Conservation (phyloP, 64 coral and sea anemone species). For the Montipora efflorescens region DNA sequence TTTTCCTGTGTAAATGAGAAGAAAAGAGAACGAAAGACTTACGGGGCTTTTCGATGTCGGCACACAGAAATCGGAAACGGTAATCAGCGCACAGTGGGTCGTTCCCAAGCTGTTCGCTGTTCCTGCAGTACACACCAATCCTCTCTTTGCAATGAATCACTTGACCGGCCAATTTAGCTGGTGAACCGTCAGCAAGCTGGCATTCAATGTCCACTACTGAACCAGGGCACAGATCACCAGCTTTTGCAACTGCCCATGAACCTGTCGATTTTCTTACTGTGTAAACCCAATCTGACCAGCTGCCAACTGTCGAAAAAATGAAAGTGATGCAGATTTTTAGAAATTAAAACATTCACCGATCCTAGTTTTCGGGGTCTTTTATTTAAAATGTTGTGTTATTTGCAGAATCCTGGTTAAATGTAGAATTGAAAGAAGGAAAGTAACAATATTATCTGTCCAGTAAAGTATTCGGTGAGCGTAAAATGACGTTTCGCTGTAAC, state of each 20-base stretch:
- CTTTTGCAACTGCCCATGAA: conserved; percentile 79
- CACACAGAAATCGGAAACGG: conserved; percentile 87
- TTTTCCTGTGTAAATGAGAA: too few relatives aligned
- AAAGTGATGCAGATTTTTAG: background rate
- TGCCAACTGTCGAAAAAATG: conserved; percentile 7
- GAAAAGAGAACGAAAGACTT: background rate
- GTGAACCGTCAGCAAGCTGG: conserved; percentile 63
- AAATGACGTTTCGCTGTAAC: too few relatives aligned
- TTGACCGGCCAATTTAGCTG: conserved; percentile 65
- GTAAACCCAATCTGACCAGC: conserved; percentile 79
- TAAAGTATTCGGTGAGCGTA: too few relatives aligned
- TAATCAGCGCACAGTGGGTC: conserved; percentile 64
- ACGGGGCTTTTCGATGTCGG: conserved; percentile 69
- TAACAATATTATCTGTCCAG: too few relatives aligned
- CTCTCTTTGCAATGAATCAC: conserved; percentile 76
- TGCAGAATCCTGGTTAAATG: too few relatives aligned
- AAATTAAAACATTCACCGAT: background rate
- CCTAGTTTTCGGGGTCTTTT: background rate
- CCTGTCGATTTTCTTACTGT: conserved; percentile 78
- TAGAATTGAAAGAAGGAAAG: too few relatives aligned
- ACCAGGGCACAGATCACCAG: conserved; percentile 57
- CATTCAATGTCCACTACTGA: conserved; percentile 86
- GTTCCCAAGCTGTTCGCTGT: conserved; percentile 65
- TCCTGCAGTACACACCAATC: conserved; percentile 86
- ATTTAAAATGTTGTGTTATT: too few relatives aligned